Conservation (phyloP, 2,888 invertebrate genomes). For the Calameuta pallipes region DNA sequence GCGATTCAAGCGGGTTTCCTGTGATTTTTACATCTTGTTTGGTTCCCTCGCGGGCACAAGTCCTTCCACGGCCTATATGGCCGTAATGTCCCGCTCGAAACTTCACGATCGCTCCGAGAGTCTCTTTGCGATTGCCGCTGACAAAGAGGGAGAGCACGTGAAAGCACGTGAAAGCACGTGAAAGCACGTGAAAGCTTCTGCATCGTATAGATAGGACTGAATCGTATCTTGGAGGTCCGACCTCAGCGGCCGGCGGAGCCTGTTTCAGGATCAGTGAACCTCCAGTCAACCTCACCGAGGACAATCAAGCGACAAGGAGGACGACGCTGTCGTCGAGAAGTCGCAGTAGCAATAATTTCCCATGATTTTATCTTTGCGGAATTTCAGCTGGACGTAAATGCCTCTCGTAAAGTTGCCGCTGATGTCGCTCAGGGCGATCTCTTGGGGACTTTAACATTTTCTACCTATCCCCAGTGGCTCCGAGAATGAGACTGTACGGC, state of each 20-base stretch:
- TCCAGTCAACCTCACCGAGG: neutral
- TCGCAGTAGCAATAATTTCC: constrained; percentile 54
- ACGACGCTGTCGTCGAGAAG: neutral
- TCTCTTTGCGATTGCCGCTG: neutral
- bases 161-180: neutral
- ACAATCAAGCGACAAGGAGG: neutral
- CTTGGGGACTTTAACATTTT: neutral
- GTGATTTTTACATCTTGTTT: constrained; percentile 59
- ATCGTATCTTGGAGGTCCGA: neutral
- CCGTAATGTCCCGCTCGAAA: neutral
- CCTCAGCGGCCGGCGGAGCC: neutral
- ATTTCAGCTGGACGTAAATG: constrained; percentile 53
- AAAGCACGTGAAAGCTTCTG: too few species aligned
- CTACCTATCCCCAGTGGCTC: neutral
- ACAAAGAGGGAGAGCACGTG: neutral
- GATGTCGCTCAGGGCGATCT: constrained; percentile 45
- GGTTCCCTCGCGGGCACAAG: constrained; percentile 32
- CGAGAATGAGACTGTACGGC: neutral
- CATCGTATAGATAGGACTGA: neutral
- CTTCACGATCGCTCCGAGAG: neutral
- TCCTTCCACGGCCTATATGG: neutral
- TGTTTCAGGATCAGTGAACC: neutral
- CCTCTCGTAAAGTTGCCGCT: constrained; percentile 52
- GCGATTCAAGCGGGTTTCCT: constrained; percentile 52
- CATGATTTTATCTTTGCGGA: constrained; percentile 53